These are phyloP conservation scores for Caenorhabditis remanei DNA, from an alignment of 1,140 invertebrate genomes.

Conservation along the genomic window DNA sequence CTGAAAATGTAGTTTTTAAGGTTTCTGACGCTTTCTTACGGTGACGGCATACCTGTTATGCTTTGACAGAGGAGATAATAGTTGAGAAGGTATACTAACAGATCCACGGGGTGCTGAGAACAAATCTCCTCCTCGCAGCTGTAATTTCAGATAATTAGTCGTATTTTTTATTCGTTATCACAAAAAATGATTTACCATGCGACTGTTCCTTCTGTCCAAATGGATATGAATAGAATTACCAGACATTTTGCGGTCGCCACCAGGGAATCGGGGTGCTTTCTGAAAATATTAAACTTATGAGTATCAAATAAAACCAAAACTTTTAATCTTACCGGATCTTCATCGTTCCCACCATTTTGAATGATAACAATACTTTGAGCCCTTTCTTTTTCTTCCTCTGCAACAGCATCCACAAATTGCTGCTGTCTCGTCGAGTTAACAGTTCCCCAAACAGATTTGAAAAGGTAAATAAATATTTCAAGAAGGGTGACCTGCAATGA, in stretches of 20 bases:
- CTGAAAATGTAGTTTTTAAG: neutral
- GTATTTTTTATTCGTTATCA: neutral
- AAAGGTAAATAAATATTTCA: constrained; percentile 67
- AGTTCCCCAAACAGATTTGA: constrained; percentile 67
- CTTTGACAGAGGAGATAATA: constrained; percentile 22
- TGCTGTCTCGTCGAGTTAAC: constrained; percentile 65
- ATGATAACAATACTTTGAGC: constrained; percentile 63
- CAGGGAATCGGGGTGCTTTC: neutral
- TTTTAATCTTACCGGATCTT: constrained; percentile 7
- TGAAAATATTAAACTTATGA: neutral
- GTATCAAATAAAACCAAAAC: neutral
- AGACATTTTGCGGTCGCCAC: constrained; percentile 15
- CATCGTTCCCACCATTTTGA: constrained; percentile 53
- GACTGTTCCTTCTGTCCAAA: constrained; percentile 37
- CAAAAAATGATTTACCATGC: neutral
- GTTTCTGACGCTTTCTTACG: neutral
- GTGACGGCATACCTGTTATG: neutral
- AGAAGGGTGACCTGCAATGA: constrained; percentile 57
- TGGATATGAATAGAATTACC: constrained; percentile 50
- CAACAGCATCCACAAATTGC: constrained; percentile 63
- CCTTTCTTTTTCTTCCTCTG: constrained; percentile 63
- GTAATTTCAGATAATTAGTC: neutral
- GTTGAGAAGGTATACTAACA: constrained; percentile 46
- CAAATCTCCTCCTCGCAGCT: constrained; percentile 5
- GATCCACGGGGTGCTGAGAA: constrained; percentile 27